Evolutionary conservation across 2,113 vertebrate species (phyloP).

Genomic region (Ciconia maguari): DNA sequence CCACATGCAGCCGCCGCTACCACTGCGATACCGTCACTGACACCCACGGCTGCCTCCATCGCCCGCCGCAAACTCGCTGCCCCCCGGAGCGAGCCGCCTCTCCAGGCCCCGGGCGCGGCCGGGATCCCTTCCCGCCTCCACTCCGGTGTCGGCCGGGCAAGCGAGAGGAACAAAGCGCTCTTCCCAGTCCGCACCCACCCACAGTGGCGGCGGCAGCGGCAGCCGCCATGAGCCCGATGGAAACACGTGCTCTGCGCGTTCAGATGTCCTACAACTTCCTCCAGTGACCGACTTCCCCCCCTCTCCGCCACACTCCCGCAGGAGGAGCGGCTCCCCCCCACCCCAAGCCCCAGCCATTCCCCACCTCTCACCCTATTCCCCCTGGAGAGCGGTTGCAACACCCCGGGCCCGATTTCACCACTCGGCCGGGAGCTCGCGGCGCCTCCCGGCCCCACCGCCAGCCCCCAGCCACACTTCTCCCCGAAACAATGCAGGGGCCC

Average conservation of each 20-base stretch:
- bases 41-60: slow-evolving; percentile 1
- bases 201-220: slow-evolving; percentile 41
- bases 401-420: slow-evolving; percentile 32
- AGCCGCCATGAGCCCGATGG: slow-evolving; percentile 70
- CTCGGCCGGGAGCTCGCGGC: neutral
- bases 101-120: neutral
- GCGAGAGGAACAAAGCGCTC: slow-evolving; percentile 77
- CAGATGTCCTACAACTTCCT: slow-evolving; percentile 80
- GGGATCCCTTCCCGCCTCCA: slow-evolving; percentile 66
- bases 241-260: slow-evolving; percentile 81
- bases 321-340: slow-evolving; percentile 39
- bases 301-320: slow-evolving; percentile 24
- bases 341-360: slow-evolving; percentile 6
- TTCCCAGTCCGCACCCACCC: slow-evolving; percentile 68
- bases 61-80: neutral
- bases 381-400: slow-evolving; percentile 6
- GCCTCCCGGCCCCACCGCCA: slow-evolving; percentile 7
- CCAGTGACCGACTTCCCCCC: slow-evolving; percentile 68
- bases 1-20: slow-evolving; percentile 57
- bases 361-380: neutral
- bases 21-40: neutral
- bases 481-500: slow-evolving; percentile 30
- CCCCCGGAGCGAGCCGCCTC: neutral
- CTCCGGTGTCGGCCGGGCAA: slow-evolving; percentile 54
- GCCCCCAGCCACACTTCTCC: neutral